Conservation (phyloP, 2,888 invertebrate genomes). For the Thymelicus sylvestris region DNA sequence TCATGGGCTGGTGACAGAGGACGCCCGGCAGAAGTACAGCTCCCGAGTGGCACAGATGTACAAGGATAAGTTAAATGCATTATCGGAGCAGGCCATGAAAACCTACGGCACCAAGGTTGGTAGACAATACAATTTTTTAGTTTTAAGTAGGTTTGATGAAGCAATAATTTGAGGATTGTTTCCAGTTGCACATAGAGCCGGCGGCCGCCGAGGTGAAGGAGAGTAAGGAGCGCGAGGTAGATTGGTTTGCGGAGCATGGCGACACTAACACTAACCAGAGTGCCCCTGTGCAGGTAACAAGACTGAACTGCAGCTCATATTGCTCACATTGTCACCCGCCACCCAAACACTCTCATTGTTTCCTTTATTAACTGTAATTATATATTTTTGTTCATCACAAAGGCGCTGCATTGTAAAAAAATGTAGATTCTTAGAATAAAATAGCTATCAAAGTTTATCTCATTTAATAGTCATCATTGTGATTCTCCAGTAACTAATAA, state of each 20-base stretch:
- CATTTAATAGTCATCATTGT: too few species aligned
- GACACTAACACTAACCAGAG: conserved; percentile 75
- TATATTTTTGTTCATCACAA: too few species aligned
- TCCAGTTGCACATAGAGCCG: conserved; percentile 89
- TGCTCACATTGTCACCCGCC: conserved; percentile 33
- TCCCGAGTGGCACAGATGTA: conserved; percentile 97
- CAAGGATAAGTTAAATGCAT: conserved; percentile 92
- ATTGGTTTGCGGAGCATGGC: conserved; percentile 94
- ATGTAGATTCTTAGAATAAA: too few species aligned
- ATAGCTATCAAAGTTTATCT: too few species aligned
- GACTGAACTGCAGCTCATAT: conserved; percentile 38
- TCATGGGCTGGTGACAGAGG: conserved; percentile 95
- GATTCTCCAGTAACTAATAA: too few species aligned
- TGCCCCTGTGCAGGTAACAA: conserved; percentile 80
- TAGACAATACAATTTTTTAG: neutral
- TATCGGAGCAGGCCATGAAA: conserved; percentile 95
- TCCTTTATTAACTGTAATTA: neutral
- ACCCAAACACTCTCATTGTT: conserved; percentile 33
- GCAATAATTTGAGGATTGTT: neutral
- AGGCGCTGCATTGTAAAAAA: too few species aligned
- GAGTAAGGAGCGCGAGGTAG: conserved; percentile 88
- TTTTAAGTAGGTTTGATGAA: neutral
- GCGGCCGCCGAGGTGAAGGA: conserved; percentile 86
- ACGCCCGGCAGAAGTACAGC: conserved; percentile 98
- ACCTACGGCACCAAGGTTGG: conserved; percentile 94